Conservation (phyloP, 2,113 vertebrate genomes). For the Argyrosomus japonicus region DNA sequence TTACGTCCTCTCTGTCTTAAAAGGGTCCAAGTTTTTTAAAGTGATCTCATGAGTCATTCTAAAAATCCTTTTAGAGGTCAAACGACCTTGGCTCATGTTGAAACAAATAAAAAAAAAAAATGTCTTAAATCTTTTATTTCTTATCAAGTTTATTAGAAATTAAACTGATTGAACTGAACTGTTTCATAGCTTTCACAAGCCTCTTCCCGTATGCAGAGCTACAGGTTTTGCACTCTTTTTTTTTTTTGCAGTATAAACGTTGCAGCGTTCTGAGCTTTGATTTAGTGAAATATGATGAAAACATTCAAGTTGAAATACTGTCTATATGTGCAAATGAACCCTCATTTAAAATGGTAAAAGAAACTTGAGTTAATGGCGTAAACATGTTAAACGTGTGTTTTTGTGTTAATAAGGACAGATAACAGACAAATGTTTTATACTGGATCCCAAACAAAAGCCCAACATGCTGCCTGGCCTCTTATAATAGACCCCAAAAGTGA, state of each 20-base stretch:
- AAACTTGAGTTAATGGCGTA: constrained; percentile 9
- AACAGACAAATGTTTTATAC: constrained; percentile 36
- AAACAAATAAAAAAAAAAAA: neutral
- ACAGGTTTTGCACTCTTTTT: neutral
- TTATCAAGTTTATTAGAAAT: neutral
- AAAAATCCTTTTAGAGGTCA: neutral
- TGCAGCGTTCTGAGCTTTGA: neutral
- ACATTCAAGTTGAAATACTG: neutral
- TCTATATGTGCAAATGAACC: constrained; percentile 4
- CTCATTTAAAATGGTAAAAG: constrained; percentile 11
- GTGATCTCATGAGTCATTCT: no score
- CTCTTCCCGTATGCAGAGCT: neutral
- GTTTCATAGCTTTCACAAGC: neutral
- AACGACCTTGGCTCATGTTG: neutral
- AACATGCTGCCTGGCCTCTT: neutral
- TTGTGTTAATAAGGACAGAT: constrained; percentile 16
- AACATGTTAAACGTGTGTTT: constrained; percentile 2
- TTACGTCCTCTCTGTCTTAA: neutral
- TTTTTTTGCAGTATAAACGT: neutral
- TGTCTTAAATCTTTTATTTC: neutral
- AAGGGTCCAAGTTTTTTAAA: neutral
- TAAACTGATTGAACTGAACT: neutral
- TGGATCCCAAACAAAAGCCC: constrained; percentile 6
- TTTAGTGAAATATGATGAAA: neutral
- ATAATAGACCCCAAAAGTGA: constrained; percentile 32